phyloP scores from a whole-genome alignment of 2,888 invertebrate species.

The Amphipoea lucens region DNA sequence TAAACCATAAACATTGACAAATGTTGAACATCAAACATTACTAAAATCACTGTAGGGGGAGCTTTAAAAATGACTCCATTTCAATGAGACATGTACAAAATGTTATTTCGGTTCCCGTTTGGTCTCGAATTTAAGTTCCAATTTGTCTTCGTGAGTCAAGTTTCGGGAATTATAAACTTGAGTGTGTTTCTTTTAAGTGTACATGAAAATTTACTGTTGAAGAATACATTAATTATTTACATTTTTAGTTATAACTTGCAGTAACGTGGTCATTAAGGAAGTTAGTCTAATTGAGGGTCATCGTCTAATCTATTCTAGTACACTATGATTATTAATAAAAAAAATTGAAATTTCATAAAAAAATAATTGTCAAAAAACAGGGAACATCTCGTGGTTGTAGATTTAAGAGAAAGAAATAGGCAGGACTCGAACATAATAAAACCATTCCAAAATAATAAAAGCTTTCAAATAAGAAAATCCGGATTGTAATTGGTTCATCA shows the following conservation, averaged over 20 bases:
- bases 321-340: neutral
- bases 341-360: neutral
- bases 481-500: neutral
- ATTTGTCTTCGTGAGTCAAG: conserved; percentile 68
- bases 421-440: neutral
- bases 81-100: conserved; percentile 77
- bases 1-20: conserved; percentile 82
- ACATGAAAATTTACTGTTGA: neutral
- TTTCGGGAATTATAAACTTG: conserved; percentile 40
- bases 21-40: conserved; percentile 81
- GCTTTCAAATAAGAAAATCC: no score
- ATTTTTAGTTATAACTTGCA: neutral
- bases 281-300: neutral
- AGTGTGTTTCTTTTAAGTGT: conserved; percentile 20
- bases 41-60: conserved; percentile 72
- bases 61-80: conserved; percentile 84
- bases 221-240: neutral
- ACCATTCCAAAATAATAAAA: neutral
- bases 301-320: neutral
- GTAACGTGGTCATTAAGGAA: neutral
- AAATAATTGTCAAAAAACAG: neutral
- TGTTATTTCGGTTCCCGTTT: conserved; percentile 77
- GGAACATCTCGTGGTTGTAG: neutral
- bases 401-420: neutral
- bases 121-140: conserved; percentile 70